Evolutionary conservation across 2,888 invertebrate species (phyloP), one percentile per base, ranked within the genome.

Genomic region (Clanis bilineata): DNA sequence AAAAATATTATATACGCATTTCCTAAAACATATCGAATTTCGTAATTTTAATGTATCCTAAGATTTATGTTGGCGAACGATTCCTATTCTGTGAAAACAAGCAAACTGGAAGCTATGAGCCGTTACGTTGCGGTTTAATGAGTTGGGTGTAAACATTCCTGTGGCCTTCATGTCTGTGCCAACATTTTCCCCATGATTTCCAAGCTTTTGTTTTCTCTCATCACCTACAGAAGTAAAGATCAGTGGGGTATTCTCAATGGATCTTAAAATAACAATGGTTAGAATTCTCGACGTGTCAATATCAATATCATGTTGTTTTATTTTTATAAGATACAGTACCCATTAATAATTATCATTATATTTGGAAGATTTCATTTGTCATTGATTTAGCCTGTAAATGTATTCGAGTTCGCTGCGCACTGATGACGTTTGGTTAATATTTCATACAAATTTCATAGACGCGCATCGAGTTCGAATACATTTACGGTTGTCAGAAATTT

Each of bases 121-220:
- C 4, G n/a, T 38, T 23, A 56, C 55, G 15, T 39, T 21, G 21
- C 1, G 10, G 12, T 69, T 64, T 64, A 73, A 72, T 66, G 68
- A 69, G 64, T 68, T 72, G 69, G 69, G 71, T 64, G 73, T 69
- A 69, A 69, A 70, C 64, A 69, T 67, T 79, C 72, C 74, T 71
- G 67, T 72, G 82, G 78, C 79, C 78, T 82, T 77, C 77, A 81
- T 72, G 45, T 59, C 25, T 62, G 66, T 80, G 88, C 89, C 89
- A 90, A 85, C 67, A 79, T 69, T 69, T 62, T 74, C 82, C 74
- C 79, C 82, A 83, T 84, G 80, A 80, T 79, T 68, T 72, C 47
- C 68, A 72, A 77, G 71, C 68, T 75, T 76, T 79, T 81, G 79
- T 79, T 83, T 82, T 78, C 77, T 72, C 55, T 65, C 56, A 60